A percentile compares a stretch with the other conserved stretches of the same genome.
Evolutionary conservation across 1,140 invertebrate genomes (phyloP).

Genomic region (Mactra quadrangularis): DNA sequence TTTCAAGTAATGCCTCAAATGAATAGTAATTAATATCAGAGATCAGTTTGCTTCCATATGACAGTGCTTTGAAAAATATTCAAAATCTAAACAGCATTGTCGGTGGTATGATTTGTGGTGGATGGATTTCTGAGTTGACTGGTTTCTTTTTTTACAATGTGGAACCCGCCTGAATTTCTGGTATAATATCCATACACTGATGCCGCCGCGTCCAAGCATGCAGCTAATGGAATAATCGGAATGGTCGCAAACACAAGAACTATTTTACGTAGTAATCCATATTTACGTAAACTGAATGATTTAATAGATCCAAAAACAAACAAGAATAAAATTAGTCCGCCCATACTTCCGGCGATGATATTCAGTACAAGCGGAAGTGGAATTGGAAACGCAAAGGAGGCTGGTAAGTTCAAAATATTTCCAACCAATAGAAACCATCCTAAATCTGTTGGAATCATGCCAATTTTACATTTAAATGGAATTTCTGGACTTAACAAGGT

Average conservation of each 20-base stretch:
- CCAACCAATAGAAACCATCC: conserved; percentile 44
- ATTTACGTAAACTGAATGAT: conserved; percentile 49
- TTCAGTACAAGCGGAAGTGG: conserved; percentile 35
- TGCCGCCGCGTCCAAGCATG: conserved; percentile 47
- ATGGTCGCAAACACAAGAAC: conserved; percentile 39
- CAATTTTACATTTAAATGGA: conserved; percentile 43
- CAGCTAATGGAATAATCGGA: conserved; percentile 54
- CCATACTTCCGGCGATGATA: conserved; percentile 51
- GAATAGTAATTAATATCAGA: no score
- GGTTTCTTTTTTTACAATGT: conserved; percentile 58
- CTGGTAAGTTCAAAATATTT: conserved; percentile 47
- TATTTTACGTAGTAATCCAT: conserved; percentile 44
- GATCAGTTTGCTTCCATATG: no score
- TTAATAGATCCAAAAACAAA: conserved; percentile 55
- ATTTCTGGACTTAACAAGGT: conserved; percentile 50
- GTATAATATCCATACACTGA: conserved; percentile 55
- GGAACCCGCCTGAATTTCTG: conserved; percentile 47
- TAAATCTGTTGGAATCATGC: conserved; percentile 51
- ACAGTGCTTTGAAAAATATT: no score
- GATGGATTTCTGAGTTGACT: background rate
- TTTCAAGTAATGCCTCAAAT: no score
- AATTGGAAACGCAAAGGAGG: conserved; percentile 44
- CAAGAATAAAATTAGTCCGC: conserved; percentile 52
- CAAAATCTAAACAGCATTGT: no score
- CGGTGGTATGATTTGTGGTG: no score